Base-by-base conservation (phyloP, 2,113 vertebrate species). In the Callorhinus ursinus region DNA sequence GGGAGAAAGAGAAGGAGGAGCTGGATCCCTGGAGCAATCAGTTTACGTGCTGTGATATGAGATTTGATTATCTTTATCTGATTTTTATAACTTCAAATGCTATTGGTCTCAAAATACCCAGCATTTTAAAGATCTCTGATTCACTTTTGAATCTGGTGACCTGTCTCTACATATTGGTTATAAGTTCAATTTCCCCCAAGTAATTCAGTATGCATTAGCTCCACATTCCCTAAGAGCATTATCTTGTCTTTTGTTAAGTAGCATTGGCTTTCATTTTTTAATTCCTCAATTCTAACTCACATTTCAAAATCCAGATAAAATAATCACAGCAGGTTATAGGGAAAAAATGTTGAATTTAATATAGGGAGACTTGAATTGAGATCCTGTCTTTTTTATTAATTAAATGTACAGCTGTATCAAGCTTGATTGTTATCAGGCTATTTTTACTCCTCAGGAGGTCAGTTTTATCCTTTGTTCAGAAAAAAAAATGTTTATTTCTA, bases 21-120 rank as follows among this genome's bases (percentile, higher is more conserved):
- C 71, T 90, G 46, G 81, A 63, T 97, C 97, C 90, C 96, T 28
- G 28, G 90, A 88, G 88, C 81, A 90, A 96, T 98, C 93, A 93
- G 91, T 95, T 97, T 96, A 55, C 86, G 46, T 46, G 26, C 95
- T 96, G 90, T 13, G 51, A 53, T 97, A 91, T 71, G 92, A 97
- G 92, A 90, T 96, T 96, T 97, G 96, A 97, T 96, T 96, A 96
- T 96, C 96, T 95, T 95, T 95, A 96, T 97, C 92, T 97, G 87
- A 98, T 96, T 97, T 96, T 51, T 94, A 39, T 88, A 85, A 96
- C 71, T 96, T 95, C 93, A 95, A 95, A 97, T 71, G 19, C 49
- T 95, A 33, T 96, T 94, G 81, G 69, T 95, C 83, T 96, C 63
- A 87, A 97, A 97, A 72, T 85, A 92, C 15, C 19, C 63, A 67